Evolutionary conservation across 2,888 invertebrate species (phyloP), one percentile per base, ranked within the genome.

Genomic region (Habroteleia sp.): DNA sequence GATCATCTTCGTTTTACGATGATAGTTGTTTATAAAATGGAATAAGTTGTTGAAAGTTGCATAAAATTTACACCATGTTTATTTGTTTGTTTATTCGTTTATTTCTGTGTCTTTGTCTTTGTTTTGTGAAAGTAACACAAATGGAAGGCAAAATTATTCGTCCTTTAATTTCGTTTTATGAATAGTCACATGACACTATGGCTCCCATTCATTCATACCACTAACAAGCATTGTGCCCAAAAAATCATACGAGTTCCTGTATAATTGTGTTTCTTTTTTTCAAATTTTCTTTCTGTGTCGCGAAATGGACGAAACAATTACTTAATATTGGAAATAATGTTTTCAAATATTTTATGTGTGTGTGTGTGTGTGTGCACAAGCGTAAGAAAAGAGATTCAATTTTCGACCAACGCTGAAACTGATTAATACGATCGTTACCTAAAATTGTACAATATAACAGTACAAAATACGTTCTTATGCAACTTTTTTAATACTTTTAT

Each of bases 51-150:
- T 46, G 0, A 62, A 37, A 46, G 39, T 39, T 39, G 48, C 25
- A 39, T 39, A 46, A 37, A 62, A 11, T 37, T 46, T 29, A 25
- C 46, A n/a, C 37, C 37, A 16, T 25, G 31, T 58, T 17, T 62
- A 46, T 62, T 25, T 27, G 35, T 39, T 60, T 37, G 20, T 20
- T n/a, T n/a, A n/a, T n/a, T n/a, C n/a, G n/a, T n/a, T n/a, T n/a
- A n/a, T n/a, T n/a, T n/a, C n/a, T n/a, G n/a, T n/a, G n/a, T n/a
- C n/a, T n/a, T n/a, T n/a, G n/a, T n/a, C n/a, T n/a, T n/a, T 35
- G 23, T 17, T 20, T 3, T 7, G 11, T 17, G 23, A 44, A 42
- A 23, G 20, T 6, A 2, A 0, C 6, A 11, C 3, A 31, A 35
- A 50, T n/a, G 8, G 23, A 33, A 20, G 33, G 8, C 1, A 44